A percentile compares a stretch with the other conserved stretches of the same genome.
These are phyloP conservation scores for Dione vanillae DNA, from an alignment of 2,888 invertebrate species.

Conservation along the genomic window DNA sequence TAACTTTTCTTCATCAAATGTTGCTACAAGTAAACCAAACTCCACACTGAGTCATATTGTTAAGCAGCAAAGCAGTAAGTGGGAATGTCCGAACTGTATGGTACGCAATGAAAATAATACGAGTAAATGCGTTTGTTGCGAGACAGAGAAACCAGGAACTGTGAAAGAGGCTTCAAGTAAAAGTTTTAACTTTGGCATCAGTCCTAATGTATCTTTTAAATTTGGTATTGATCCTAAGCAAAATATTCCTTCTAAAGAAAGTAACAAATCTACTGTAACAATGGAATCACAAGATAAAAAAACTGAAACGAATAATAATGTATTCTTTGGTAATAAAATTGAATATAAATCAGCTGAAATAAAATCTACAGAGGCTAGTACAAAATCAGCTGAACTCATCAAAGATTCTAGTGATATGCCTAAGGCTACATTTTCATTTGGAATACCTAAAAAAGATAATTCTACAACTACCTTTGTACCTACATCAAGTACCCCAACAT, in stretches of 20 bases:
- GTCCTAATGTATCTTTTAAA: conserved; percentile 50
- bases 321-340: conserved; percentile 52
- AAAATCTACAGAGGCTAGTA: not conserved
- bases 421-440: conserved; percentile 62
- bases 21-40: conserved; percentile 38
- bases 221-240: conserved; percentile 68
- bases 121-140: conserved; percentile 67
- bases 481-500: not conserved
- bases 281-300: conserved; percentile 49
- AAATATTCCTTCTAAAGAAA: conserved; percentile 31
- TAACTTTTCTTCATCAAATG: not conserved
- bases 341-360: conserved; percentile 8
- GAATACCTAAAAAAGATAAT: conserved; percentile 59
- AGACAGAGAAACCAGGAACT: conserved; percentile 54
- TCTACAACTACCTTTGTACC: conserved; percentile 1
- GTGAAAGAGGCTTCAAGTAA: conserved; percentile 50
- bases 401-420: conserved; percentile 45
- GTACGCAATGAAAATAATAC: conserved; percentile 63
- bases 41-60: conserved; percentile 53
- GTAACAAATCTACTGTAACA: not conserved
- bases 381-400: conserved; percentile 49
- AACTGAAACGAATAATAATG: conserved; percentile 70
- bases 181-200: conserved; percentile 70
- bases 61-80: conserved; percentile 59
- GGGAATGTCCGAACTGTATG: conserved; percentile 71